Evolutionary conservation across 1,140 invertebrate species (phyloP).

Genomic region (Chlorops oryzae): DNA sequence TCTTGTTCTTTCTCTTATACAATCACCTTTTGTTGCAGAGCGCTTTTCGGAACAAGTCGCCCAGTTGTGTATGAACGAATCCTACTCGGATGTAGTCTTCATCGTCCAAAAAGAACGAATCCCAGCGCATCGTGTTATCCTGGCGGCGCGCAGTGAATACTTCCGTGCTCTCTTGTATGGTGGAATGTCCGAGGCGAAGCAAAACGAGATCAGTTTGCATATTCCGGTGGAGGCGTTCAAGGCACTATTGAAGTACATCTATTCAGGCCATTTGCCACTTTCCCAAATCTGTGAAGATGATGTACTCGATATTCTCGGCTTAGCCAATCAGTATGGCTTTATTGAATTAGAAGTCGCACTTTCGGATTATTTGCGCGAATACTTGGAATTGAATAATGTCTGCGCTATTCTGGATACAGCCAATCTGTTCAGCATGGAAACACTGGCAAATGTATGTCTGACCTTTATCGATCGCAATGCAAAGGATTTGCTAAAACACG

Average conservation of each 20-base stretch:
- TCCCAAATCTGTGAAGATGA: slow-evolving; percentile 77
- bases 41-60: slow-evolving; percentile 54
- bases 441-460: slow-evolving; percentile 61
- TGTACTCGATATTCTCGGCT: slow-evolving; percentile 77
- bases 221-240: slow-evolving; percentile 86
- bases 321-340: slow-evolving; percentile 95
- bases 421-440: slow-evolving; percentile 57
- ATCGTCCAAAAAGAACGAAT: slow-evolving; percentile 79
- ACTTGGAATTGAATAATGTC: slow-evolving; percentile 80
- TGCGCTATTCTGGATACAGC: slow-evolving; percentile 91
- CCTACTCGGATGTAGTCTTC: slow-evolving; percentile 88
- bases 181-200: slow-evolving; percentile 81
- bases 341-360: slow-evolving; percentile 83
- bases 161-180: slow-evolving; percentile 87
- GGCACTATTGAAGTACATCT: slow-evolving; percentile 88
- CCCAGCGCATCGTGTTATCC: slow-evolving; percentile 74
- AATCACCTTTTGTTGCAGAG: slow-evolving; percentile 18
- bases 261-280: slow-evolving; percentile 80
- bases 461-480: slow-evolving; percentile 88
- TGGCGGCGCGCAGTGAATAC: slow-evolving; percentile 91
- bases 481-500: slow-evolving; percentile 71
- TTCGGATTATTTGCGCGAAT: slow-evolving; percentile 86
- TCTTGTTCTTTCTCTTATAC: not conserved
- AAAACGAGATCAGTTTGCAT: slow-evolving; percentile 77
- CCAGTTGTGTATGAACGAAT: slow-evolving; percentile 73